Conservation (phyloP, 2,113 vertebrate genomes). For the Phyllostomus hastatus region DNA sequence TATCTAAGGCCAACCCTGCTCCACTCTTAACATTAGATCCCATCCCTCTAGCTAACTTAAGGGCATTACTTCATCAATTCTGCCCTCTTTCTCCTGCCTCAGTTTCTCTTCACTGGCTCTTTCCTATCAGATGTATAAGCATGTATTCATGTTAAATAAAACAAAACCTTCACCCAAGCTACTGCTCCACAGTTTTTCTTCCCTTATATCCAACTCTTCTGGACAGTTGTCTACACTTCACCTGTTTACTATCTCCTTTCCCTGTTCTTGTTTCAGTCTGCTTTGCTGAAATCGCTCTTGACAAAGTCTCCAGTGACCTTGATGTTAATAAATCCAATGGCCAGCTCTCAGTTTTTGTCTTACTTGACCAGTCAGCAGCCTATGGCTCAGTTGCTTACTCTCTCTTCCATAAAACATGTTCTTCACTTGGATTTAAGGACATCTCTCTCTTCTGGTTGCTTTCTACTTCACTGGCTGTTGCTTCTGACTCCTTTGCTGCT, state of each 20-base stretch:
- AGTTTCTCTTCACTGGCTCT: slow-evolving; percentile 3
- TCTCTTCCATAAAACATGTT: background rate
- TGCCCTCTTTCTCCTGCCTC: background rate
- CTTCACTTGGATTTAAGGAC: slow-evolving; percentile 1
- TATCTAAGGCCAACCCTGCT: background rate
- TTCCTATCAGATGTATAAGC: background rate
- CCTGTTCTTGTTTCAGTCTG: background rate
- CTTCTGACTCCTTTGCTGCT: background rate
- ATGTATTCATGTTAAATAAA: background rate
- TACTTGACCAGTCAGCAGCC: background rate
- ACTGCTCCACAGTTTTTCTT: background rate
- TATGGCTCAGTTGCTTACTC: background rate
- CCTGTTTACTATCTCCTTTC: background rate
- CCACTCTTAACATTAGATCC: background rate
- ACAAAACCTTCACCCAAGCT: background rate
- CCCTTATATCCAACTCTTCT: background rate
- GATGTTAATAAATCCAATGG: background rate
- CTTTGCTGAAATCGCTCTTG: slow-evolving; percentile 31
- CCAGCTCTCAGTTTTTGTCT: background rate
- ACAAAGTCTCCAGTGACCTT: background rate
- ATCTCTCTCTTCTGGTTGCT: background rate
- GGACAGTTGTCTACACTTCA: background rate
- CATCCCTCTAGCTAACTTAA: background rate
- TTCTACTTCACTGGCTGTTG: background rate
- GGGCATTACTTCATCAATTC: background rate